Base-by-base conservation (phyloP, 1,140 invertebrate species). In the Polypedilum vanderplanki region DNA sequence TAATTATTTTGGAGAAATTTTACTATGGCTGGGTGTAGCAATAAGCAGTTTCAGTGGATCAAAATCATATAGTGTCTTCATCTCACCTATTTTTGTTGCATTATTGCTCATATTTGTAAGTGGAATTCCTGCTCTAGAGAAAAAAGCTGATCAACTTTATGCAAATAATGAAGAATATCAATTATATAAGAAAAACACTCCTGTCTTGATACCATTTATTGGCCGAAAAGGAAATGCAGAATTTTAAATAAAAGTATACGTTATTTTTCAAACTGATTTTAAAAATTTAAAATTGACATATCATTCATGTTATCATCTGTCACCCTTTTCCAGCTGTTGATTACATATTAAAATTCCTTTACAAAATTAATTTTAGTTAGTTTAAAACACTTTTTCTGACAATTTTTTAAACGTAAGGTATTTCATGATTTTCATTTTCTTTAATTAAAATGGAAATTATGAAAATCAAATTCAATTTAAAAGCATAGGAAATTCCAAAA, bases 1-100 rank as follows among this genome's bases (percentile, higher is more conserved):
- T 20, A 70, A 70, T 20, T 70, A 70, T 20, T 70, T 70, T 70
- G 65, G 65, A 4, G 65, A 70, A 22, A 20, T 70, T 70, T 18
- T 70, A 7, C 7, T 70, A 7, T 70, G 65, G 65, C 2, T 20
- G 17, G 17, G 15, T 1, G 4, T 70, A 8, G 65, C 65, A 18
- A 2, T 22, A 3, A 70, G 12, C 10, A 18, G 15, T 18, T 70
- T 20, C 17, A 22, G 17, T 20, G 65, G 20, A 70, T 1, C 65
- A 9, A 9, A 22, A 5, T 7, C 20, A 10, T 70, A 10, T 0
- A 20, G 17, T 5, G 17, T 22, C 3, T 18, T 22, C 7, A 70
- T 70, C 4, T 70, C 65, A 10, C 65, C 65, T 18, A 18, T 70
- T 18, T 70, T 70, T 70, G 65, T 70, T 70, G 17, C 20, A 0